phyloP scores from a whole-genome alignment of 1,140 invertebrate species.

The Drosophila parabipectinata region DNA sequence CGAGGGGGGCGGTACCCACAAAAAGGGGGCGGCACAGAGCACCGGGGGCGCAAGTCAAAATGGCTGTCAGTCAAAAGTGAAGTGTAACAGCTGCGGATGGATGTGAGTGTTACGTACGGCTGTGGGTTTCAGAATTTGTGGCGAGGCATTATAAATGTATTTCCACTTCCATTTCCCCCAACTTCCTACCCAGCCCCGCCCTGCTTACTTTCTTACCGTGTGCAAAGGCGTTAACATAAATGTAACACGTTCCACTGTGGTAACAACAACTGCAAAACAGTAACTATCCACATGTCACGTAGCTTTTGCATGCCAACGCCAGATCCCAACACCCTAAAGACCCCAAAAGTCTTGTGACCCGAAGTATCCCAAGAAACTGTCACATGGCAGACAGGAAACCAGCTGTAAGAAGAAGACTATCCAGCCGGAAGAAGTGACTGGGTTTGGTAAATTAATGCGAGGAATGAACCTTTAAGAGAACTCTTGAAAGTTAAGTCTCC shows the following conservation, averaged over 20 bases:
- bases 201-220: constrained; percentile 37
- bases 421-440: background rate
- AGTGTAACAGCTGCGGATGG: constrained; percentile 50
- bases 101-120: constrained; percentile 52
- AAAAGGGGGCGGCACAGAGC: background rate
- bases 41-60: constrained; percentile 50
- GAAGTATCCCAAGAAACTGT: constrained; percentile 29
- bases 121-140: constrained; percentile 65
- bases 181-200: constrained; percentile 2
- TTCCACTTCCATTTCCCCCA: constrained; percentile 21
- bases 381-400: constrained; percentile 32
- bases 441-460: background rate
- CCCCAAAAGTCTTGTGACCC: constrained; percentile 37
- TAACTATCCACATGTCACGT: constrained; percentile 66
- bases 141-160: constrained; percentile 48
- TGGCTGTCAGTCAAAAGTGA: constrained; percentile 75
- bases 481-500: background rate
- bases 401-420: background rate
- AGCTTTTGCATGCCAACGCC: constrained; percentile 70
- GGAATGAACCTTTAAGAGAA: too few relatives aligned
- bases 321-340: constrained; percentile 28
- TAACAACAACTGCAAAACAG: constrained; percentile 50
- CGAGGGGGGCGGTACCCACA: background rate
- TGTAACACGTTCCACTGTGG: constrained; percentile 76
- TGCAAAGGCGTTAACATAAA: constrained; percentile 76